A percentile compares a stretch with the other conserved stretches of the same genome.
Evolutionary conservation across 1,140 invertebrate species (phyloP).

Genomic region (Pseudomyrmex cubaensis): DNA sequence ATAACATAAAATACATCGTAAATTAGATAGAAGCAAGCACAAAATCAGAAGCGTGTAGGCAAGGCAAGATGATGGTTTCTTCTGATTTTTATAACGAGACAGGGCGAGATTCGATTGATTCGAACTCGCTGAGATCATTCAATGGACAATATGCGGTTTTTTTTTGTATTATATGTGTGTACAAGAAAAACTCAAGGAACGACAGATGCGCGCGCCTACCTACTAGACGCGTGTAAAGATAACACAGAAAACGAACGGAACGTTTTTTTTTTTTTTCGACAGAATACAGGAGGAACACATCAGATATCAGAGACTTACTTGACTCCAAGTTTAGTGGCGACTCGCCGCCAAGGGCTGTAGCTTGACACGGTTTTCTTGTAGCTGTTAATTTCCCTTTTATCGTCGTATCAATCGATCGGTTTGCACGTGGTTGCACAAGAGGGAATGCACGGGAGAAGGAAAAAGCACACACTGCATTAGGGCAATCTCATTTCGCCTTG

Average conservation of each 20-base stretch:
- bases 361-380: slow-evolving; percentile 85
- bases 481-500: slow-evolving; percentile 77
- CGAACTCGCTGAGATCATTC: slow-evolving; percentile 1
- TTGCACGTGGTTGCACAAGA: slow-evolving; percentile 81
- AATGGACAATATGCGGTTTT: slow-evolving; percentile 38
- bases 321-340: slow-evolving; percentile 96
- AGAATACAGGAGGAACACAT: slow-evolving; percentile 75
- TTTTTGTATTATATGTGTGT: slow-evolving; percentile 55
- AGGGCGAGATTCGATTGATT: slow-evolving; percentile 50
- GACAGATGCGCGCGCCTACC: slow-evolving; percentile 62
- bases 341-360: slow-evolving; percentile 95
- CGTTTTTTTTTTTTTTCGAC: slow-evolving; percentile 59
- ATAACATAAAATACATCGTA: slow-evolving; percentile 52
- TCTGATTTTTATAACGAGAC: slow-evolving; percentile 29
- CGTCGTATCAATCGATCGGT: slow-evolving; percentile 78
- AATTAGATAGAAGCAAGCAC: slow-evolving; percentile 75
- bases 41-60: slow-evolving; percentile 74
- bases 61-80: slow-evolving; percentile 65
- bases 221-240: slow-evolving; percentile 64
- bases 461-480: slow-evolving; percentile 85
- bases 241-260: slow-evolving; percentile 72
- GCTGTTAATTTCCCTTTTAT: slow-evolving; percentile 84
- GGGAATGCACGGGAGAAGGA: slow-evolving; percentile 84
- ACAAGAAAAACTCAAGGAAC: slow-evolving; percentile 72
- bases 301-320: slow-evolving; percentile 91